Conservation (phyloP, 2,113 vertebrate species). For the Platycercus adscitus region DNA sequence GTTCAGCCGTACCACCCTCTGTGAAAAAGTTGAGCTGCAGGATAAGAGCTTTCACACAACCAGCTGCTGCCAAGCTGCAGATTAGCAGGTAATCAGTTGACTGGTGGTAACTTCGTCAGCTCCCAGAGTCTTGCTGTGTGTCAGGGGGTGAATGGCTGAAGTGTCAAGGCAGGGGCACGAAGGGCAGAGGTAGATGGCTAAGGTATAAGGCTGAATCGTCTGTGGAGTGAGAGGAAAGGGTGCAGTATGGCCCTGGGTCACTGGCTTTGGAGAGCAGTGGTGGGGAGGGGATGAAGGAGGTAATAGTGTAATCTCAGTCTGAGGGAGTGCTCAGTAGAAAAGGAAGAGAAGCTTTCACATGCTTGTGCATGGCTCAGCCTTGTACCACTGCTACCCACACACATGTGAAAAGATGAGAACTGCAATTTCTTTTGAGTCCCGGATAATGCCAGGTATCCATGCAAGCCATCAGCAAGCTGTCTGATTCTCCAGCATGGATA, state of each 20-base stretch:
- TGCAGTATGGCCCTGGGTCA: background rate
- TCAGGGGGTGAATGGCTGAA: background rate
- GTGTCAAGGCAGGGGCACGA: background rate
- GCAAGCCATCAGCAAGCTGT: slow-evolving; percentile 31
- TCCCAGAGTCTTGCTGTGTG: slow-evolving; percentile 28
- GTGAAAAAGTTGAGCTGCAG: slow-evolving; percentile 68
- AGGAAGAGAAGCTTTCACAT: background rate
- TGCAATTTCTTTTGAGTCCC: background rate
- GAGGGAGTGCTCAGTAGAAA: background rate
- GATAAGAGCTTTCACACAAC: slow-evolving; percentile 67
- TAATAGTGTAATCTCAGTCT: background rate
- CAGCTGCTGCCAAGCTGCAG: slow-evolving; percentile 68
- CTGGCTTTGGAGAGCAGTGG: fast-evolving
- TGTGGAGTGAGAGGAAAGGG: background rate
- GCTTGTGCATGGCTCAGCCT: background rate
- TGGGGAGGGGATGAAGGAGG: background rate
- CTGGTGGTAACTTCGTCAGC: slow-evolving; percentile 55
- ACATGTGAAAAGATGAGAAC: background rate
- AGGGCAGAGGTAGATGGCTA: background rate
- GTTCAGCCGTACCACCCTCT: slow-evolving; percentile 65
- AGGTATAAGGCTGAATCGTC: background rate
- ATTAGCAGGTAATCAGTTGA: slow-evolving; percentile 68
- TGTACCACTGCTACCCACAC: background rate
- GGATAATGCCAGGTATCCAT: slow-evolving; percentile 12
- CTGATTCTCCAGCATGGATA: slow-evolving; percentile 13